Base-by-base conservation (phyloP, 2,888 invertebrate species). In the Mimachlamys varia region DNA sequence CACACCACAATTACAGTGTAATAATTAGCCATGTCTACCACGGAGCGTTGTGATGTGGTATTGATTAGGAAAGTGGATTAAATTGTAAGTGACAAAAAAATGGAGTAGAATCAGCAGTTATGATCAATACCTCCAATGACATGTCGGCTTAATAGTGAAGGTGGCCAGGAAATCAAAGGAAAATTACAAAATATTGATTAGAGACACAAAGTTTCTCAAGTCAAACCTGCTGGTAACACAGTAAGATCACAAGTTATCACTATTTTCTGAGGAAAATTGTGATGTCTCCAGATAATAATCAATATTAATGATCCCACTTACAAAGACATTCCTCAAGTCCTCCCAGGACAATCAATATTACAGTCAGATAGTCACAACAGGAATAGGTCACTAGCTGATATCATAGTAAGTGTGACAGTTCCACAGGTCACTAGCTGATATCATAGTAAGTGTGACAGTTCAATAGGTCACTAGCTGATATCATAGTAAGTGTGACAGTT, bases 31-130 rank as follows among this genome's bases (percentile, higher is more conserved):
- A 33, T 76, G 33, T 33, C 76, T 76, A 76, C 76, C 76, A 76
- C 33, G 1, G 33, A 76, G 76, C 76, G 7, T 3, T 44, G 44
- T 44, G 44, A 44, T 13, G 33, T 33, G 12, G 13, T 76, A 76
- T 76, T 76, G 76, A 76, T 76, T 33, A 76, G 27, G 76, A 76
- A 76, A 76, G 76, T 76, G 76, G 76, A 76, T 76, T 76, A 33
- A 5, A 76, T 33, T 33, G 62, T 62, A 62, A 12, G 76, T 76
- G 76, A 76, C 76, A 76, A 76, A 76, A 76, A 76, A 33, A 3
- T 76, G 33, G 33, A 76, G 19, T 33, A 76, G 76, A 76, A 76
- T 76, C 53, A 27, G 15, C 33, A 76, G 22, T 76, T 76, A 76
- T 27, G 76, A 76, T 76, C 76, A 76, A 76, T 76, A 76, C 44